Base-by-base conservation (phyloP, 2,888 invertebrate genomes). In the Ectemnius cavifrons region DNA sequence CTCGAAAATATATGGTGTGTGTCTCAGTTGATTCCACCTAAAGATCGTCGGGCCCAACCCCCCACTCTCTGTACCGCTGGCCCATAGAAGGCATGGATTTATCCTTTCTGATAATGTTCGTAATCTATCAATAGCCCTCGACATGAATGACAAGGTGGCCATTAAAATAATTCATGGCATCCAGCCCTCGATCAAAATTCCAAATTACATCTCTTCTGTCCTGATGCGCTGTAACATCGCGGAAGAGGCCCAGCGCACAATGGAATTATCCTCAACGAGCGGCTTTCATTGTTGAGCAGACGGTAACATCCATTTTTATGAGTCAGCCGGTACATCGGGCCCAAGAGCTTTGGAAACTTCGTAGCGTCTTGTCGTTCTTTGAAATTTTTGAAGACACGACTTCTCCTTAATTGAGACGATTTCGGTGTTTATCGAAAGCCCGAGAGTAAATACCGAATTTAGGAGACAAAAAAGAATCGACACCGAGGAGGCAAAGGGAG, bases 401-500 rank as follows among this genome's bases (percentile, higher is more conserved):
- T 37, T 37, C 4, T 37, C 37, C 8, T 37, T 37, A 6, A 37
- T 37, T 37, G 37, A 37, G 37, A 37, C 37, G 37, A 37, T 37
- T 4, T 37, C 37, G 37, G 37, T 37, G 8, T 37, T 37, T 37
- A 37, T 37, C 52, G 13, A 52, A 52, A n/a, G 52, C 6, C 16
- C 2, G 52, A 52, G 16, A 52, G 52, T 16, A 52, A 52, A 16
- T 52, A 52, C 52, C 6, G 52, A 37, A 37, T 37, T 37, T 6
- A 37, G 1, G 37, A 37, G 11, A 37, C 8, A 37, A 37, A 37
- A 37, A 37, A 37, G 37, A 1, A 11, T 37, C 37, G 37, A 4
- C 37, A 23, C 23, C 23, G 77, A 63, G 66, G 23, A 23, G 82
- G 49, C 68, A 68, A 63, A 59, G 63, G 68, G 57, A 59, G 69